Evolutionary conservation across 1,140 invertebrate genomes (phyloP), one percentile per base, ranked within the genome.

Genomic region (Drosophila guanche): DNA sequence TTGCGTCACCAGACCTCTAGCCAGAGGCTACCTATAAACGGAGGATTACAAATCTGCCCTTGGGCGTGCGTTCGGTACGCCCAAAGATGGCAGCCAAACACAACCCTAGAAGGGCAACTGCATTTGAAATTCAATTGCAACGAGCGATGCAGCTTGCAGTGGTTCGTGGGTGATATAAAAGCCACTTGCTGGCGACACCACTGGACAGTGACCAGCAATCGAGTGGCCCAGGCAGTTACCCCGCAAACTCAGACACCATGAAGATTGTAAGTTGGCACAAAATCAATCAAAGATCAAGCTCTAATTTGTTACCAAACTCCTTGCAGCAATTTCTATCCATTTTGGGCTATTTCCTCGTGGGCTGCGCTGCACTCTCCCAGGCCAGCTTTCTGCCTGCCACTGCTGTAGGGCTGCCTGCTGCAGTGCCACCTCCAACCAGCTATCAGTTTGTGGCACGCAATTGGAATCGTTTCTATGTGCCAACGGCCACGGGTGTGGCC

Each of bases 391-490:
- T 61, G 42, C 79, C 80, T 76, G 80, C 80, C 65, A 16, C 58
- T 29, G n/a, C 33, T 6, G 62, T 56, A 33, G 53, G 58, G 4
- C 51, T 75, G 7, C 59, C 69, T 1, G 8, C 61, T 2, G 23
- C 54, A 2, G 43, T 89, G 20, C 85, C 89, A 0, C 45, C 88
- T 29, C 50, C 80, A 16, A 56, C 57, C 5, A 81, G 80, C 41
- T 79, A 86, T 59, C 83, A 90, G 68, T 90, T 90, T 42, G 67
- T 90, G 10, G 55, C 78, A 12, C 80, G 76, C 1, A 86, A 77
- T 55, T 77, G 78, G 48, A 76, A 86, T 61, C 77, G 80, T 4
- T 47, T 50, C 40, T 77, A 76, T 57, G 80, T 89, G 45, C 63
- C 80, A 14, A 51, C 69, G 4, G 5, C 62, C 0, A 23, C 74